phyloP scores from a whole-genome alignment of 2,888 invertebrate species.

The Eristalinus aeneus region DNA sequence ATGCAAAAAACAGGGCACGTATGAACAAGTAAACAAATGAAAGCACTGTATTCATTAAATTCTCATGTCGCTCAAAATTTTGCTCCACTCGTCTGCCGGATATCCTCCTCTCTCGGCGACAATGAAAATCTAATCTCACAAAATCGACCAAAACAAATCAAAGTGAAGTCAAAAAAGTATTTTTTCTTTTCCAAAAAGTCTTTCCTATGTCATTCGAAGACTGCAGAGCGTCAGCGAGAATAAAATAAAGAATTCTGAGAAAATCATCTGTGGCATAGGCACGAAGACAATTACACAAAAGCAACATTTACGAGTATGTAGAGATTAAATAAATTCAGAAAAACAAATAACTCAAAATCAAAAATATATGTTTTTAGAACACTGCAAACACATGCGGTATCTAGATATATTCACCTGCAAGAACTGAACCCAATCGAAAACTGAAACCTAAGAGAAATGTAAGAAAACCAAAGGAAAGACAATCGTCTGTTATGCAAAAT shows the following conservation, averaged over 20 bases:
- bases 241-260: constrained; percentile 31
- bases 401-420: constrained; percentile 55
- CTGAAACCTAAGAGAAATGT: not conserved
- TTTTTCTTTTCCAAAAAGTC: not conserved
- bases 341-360: not conserved
- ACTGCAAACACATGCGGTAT: constrained; percentile 73
- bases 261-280: constrained; percentile 3
- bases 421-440: constrained; percentile 3
- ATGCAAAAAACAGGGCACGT: constrained; percentile 72
- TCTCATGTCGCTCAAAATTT: constrained; percentile 28
- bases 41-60: constrained; percentile 65
- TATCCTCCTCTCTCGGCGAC: not conserved
- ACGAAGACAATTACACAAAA: constrained; percentile 67
- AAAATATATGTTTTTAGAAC: constrained; percentile 52
- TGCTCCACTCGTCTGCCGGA: not conserved
- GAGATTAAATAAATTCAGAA: constrained; percentile 18
- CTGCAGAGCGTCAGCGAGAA: constrained; percentile 51
- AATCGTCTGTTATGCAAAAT: constrained; percentile 51
- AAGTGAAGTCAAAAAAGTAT: constrained; percentile 1
- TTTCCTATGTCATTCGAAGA: constrained; percentile 58
- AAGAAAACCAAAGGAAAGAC: constrained; percentile 25
- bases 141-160: not conserved
- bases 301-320: constrained; percentile 61
- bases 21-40: constrained; percentile 74
- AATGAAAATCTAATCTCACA: not conserved